A percentile compares a stretch with the other conserved stretches of the same genome.
Evolutionary conservation across 2,113 vertebrate species (phyloP).

Genomic region (Corythaixoides concolor): DNA sequence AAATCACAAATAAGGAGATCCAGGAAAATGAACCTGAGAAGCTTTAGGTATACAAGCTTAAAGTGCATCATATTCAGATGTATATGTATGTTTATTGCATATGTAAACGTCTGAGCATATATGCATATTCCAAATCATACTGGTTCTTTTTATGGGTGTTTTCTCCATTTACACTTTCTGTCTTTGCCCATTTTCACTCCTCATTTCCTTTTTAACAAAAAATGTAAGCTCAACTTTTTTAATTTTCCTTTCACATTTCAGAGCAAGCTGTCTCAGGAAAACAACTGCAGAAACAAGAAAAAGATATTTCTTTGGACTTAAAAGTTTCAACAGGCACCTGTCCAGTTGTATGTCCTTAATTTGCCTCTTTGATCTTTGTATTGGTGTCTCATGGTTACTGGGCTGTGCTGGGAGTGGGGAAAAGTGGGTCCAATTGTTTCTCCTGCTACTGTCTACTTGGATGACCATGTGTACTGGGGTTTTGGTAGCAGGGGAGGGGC

Average conservation of each 20-base stretch:
- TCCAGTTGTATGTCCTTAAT: background rate
- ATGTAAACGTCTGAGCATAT: background rate
- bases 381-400: background rate
- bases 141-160: background rate
- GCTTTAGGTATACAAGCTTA: background rate
- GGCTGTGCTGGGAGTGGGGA: background rate
- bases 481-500: too few species aligned
- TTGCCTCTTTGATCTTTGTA: background rate
- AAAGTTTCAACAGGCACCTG: background rate
- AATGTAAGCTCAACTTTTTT: background rate
- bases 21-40: background rate
- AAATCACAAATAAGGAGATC: constrained; percentile 53
- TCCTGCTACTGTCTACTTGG: background rate
- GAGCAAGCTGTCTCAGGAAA: background rate
- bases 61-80: background rate
- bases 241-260: background rate
- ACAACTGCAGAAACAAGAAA: background rate
- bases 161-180: background rate
- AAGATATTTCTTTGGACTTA: background rate
- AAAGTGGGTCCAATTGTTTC: background rate
- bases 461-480: background rate
- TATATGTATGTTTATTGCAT: background rate
- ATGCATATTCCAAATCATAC: background rate
- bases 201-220: background rate
- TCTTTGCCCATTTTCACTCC: background rate